Base-by-base conservation (phyloP, 2,113 vertebrate genomes). In the Macquaria ambigua region DNA sequence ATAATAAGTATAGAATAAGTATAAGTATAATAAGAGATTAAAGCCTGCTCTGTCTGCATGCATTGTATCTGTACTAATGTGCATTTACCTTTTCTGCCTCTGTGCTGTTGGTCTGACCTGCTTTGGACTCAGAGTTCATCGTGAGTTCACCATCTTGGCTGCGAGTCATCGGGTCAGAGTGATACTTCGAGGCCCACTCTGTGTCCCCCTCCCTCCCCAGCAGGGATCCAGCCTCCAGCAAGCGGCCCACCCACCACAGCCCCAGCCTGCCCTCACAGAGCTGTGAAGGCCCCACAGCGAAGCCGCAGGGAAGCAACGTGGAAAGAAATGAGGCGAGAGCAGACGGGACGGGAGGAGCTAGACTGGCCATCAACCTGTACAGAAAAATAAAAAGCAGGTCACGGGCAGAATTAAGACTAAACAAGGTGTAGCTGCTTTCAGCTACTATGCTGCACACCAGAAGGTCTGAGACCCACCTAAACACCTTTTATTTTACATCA, bases 231-330 rank as follows among this genome's bases (percentile, higher is more conserved):
- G 87, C 79, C 79, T 79, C 58, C 84, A 93, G 83, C 8, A 84
- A 50, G 58, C 61, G 62, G 43, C 93, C 94, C 0, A 94, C 93
- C 94, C 94, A 94, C 94, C 94, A 94, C 63, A 94, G 89, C 21
- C 94, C 93, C 67, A 91, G 63, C 3, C 73, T 48, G 63, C 87
- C 89, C 73, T 79, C 70, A 0, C 85, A 77, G 73, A 79, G 72
- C 71, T 12, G 62, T 0, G 94, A 94, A 0, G 94, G 94, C 5
- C 94, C 94, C 25, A 94, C 83, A 0, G 94, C 93, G 1, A 94
- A 86, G 68, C 92, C 93, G 0, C 50, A 6, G 58, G 93, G 92
- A 8, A 94, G 85, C 25, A 82, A n/a, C 1, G 67, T 14, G 39
- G 74, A 88, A 3, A 94, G 90, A 16, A 84, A 66, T 1, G 92